Evolutionary conservation across 2,113 vertebrate genomes (phyloP), one percentile per base, ranked within the genome.

Genomic region (Sturnira hondurensis): DNA sequence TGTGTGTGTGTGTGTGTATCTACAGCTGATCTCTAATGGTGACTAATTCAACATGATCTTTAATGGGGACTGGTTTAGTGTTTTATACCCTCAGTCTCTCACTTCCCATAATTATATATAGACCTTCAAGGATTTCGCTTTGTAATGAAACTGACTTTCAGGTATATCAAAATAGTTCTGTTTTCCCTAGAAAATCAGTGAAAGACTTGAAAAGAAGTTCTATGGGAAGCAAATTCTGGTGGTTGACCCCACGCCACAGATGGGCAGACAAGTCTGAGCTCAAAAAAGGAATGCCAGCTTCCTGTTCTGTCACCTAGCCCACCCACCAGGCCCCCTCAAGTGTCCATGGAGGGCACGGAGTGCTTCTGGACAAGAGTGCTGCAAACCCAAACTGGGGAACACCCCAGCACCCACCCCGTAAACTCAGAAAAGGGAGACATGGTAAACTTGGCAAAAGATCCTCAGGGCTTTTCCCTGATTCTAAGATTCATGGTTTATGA

Each of bases 81-180:
- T 41, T 52, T 70, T 52, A 47, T 28, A 54, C 3, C 50, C 50
- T 65, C 12, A 13, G 26, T 38, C 24, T 68, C 43, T 14, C 4
- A 16, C 28, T 41, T 77, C 52, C 68, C 50, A 28, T 41, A 63
- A 15, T n/a, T n/a, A 80, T 9, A 22, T 2, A 67, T 5, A 61
- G 61, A 88, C 71, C 50, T 67, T n/a, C 26, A n/a, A 43, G 83
- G 45, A 26, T 24, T 86, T 73, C 47, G n/a, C 74, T 71, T 86
- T 22, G 4, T 11, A 74, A 73, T 61, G 31, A 63, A 71, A 73
- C 56, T 26, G 68, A 61, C 74, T 78, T 70, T 45, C 36, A 22
- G 15, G 22, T 50, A 54, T 81, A 86, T 84, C 33, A n/a, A 41
- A 61, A 41, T 0, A 73, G 88, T 65, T 50, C 12, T 61, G 65